Evolutionary conservation across 2,113 vertebrate species (phyloP).

Genomic region (Holacanthus passer): DNA sequence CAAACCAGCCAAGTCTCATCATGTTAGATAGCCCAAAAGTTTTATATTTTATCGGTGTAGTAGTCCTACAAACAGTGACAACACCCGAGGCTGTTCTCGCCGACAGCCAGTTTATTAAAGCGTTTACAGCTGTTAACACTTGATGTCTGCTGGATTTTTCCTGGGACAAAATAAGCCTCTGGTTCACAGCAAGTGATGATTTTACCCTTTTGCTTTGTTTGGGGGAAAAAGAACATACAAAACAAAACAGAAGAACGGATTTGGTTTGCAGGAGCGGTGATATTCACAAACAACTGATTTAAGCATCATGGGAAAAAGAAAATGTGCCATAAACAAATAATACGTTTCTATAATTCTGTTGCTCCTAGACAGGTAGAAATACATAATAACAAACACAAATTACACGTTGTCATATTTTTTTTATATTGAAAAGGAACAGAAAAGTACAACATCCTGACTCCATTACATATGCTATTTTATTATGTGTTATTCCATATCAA

Average conservation of each 20-base stretch:
- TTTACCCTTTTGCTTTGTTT: slow-evolving; percentile 2
- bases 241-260: not conserved
- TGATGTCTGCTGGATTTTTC: not conserved
- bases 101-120: not conserved
- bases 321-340: not conserved
- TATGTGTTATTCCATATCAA: not conserved
- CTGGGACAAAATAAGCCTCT: not conserved
- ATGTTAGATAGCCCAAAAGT: no score
- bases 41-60: no score
- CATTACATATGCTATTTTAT: not conserved
- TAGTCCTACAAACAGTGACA: no score
- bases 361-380: not conserved
- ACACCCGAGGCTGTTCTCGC: no score
- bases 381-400: not conserved
- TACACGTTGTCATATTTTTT: not conserved
- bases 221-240: not conserved
- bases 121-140: not conserved
- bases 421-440: not conserved
- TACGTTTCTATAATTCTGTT: not conserved
- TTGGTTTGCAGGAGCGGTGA: not conserved
- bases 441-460: not conserved
- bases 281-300: not conserved
- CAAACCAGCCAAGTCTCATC: no score
- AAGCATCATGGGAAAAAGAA: not conserved
- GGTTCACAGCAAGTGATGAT: not conserved